Base-by-base conservation (phyloP, 2,888 invertebrate genomes). In the Cerceris rybyensis region DNA sequence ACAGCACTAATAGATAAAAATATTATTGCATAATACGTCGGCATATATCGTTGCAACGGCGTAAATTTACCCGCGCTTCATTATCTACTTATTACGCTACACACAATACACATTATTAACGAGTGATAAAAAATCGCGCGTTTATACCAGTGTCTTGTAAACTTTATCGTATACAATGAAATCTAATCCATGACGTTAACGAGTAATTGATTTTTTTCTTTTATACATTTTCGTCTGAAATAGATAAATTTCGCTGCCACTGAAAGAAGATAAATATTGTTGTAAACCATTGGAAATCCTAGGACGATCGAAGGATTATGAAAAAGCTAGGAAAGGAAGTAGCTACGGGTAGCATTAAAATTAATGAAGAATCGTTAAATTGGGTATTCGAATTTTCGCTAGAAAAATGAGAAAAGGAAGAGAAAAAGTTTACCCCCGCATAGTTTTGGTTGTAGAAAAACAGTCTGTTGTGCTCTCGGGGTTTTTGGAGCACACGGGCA, bases 401-500 rank as follows among this genome's bases (percentile, higher is more conserved):
- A 28, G 4, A 28, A 28, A 28, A 28, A 28, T 1, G 2, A 46
- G 6, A 11, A 13, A 11, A 46, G 13, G 39, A 8, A 17, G 16
- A 60, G 55, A 66, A 54, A 46, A 55, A 9, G 46, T 77, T 57
- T n/a, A 64, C 52, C 39, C 41, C 42, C n/a, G 17, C 43, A 42
- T 50, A 68, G 54, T 59, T 76, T 63, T 41, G 17, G 17, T 41
- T 78, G 64, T 55, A 55, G 5, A 68, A 60, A 41, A 67, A 54
- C 13, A n/a, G 68, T 55, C 55, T 77, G 28, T 77, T 60, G 55
- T 50, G 54, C 57, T 63, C 65, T 75, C 65, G 73, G 70, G 68
- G 78, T 78, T 82, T 80, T 80, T 80, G 84, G 84, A 84, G 85
- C 79, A 75, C 70, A 83, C 81, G 79, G 70, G 70, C 75, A 60